Evolutionary conservation across 2,888 invertebrate species (phyloP), one percentile per base, ranked within the genome.

Genomic region (Homarus gammarus): DNA sequence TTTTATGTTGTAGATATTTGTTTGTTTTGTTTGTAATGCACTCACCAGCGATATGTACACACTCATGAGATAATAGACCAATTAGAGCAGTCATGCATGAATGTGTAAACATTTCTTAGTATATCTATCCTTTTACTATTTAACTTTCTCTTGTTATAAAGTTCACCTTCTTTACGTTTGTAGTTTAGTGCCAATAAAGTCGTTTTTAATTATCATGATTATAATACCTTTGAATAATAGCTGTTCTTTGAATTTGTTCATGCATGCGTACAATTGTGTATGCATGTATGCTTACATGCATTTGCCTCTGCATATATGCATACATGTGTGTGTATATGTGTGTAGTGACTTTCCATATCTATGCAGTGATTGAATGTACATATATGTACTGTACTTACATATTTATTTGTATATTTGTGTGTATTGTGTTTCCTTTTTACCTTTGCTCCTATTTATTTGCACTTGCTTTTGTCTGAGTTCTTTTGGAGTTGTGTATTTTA

Each of bases 1-100:
- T 64, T 6, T 64, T 12, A 22, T 64, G 64, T 22, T 27, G 27
- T n/a, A 27, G 6, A 27, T 2, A 64, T 27, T 27, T 27, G 64
- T 64, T 64, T 64, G 6, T 6, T 64, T 64, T 64, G 27, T 64
- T 64, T 64, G 64, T 27, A 64, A n/a, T 64, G 64, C 64, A 64
- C 64, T 64, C 12, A 27, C 8, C n/a, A 8, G 3, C 22, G 12
- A 5, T n/a, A 44, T 75, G 15, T 75, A 44, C 75, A 75, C 75
- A 40, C 31, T 75, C n/a, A n/a, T 36, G 64, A 64, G 27, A 64
- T 10, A n/a, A 6, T 27, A 27, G n/a, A n/a, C n/a, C n/a, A n/a
- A n/a, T n/a, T 44, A 49, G 75, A 44, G n/a, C 49, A 75, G 75
- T 75, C 75, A 75, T 75, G 75, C 75, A 75, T 75, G 75, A 75